A percentile compares a stretch with the other conserved stretches of the same genome.
Conservation (phyloP, 1,140 invertebrate species). For the Pseudobourletiella spinata region DNA sequence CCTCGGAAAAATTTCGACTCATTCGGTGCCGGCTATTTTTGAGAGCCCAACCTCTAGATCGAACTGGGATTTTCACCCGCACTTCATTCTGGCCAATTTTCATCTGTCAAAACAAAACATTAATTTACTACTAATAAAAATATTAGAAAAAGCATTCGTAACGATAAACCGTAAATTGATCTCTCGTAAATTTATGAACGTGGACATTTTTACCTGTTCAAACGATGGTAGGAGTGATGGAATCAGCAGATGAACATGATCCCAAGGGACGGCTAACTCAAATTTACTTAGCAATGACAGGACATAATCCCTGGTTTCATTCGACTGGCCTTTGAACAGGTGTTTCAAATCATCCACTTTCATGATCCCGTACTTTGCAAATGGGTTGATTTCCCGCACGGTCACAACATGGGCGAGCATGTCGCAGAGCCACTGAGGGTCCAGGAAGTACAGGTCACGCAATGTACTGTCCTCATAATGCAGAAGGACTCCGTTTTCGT, state of each 20-base stretch:
- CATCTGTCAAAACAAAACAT: conserved; percentile 13
- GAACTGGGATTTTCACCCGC: conserved; percentile 50
- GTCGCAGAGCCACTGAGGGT: conserved; percentile 98
- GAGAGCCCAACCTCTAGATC: conserved; percentile 58
- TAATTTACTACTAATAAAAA: no score
- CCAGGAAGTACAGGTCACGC: conserved; percentile 88
- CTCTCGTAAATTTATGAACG: not conserved
- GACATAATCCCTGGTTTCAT: conserved; percentile 63
- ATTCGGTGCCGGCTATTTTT: conserved; percentile 27
- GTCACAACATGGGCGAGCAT: conserved; percentile 94
- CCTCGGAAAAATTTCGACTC: conserved; percentile 23
- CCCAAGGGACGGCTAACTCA: conserved; percentile 96
- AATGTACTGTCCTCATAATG: conserved; percentile 96
- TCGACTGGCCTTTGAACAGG: conserved; percentile 67
- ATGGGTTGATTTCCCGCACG: conserved; percentile 91
- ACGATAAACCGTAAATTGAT: no score
- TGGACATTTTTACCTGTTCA: conserved; percentile 28
- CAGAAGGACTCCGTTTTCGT: conserved; percentile 95
- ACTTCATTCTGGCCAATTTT: conserved; percentile 34
- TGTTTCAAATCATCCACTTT: conserved; percentile 85
- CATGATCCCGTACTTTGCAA: conserved; percentile 86
- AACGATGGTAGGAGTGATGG: conserved; percentile 76
- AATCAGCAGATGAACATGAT: conserved; percentile 79
- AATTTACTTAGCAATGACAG: conserved; percentile 90
- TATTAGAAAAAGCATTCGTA: no score